phyloP scores from a whole-genome alignment of 2,113 vertebrate genomes.

The Rhegmatorhina hoffmannsi region DNA sequence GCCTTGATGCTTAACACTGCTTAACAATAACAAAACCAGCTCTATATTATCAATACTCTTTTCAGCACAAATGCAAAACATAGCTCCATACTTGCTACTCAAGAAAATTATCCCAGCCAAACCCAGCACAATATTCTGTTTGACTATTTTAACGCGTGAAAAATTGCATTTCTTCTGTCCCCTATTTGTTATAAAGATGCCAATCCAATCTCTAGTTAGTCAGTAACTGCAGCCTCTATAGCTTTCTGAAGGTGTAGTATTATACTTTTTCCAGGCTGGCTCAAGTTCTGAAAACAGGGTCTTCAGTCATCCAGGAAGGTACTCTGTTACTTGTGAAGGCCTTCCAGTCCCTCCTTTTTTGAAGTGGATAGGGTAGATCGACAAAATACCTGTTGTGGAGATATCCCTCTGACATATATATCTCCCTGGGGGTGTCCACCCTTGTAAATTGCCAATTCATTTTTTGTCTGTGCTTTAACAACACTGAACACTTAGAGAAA shows the following conservation, averaged over 20 bases:
- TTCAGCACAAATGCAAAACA: neutral
- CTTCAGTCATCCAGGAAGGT: neutral
- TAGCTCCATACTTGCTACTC: neutral
- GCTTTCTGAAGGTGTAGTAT: neutral
- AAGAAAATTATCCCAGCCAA: neutral
- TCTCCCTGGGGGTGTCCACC: neutral
- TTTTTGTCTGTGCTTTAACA: neutral
- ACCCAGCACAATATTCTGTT: neutral
- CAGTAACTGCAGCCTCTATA: neutral
- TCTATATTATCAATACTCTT: neutral
- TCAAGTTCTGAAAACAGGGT: neutral
- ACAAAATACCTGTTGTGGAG: neutral
- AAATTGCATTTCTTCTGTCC: neutral
- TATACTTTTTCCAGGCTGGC: neutral
- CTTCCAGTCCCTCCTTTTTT: neutral
- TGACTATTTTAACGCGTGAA: neutral
- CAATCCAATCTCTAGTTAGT: neutral
- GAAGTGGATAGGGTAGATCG: neutral
- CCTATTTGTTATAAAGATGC: neutral
- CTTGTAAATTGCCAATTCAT: neutral
- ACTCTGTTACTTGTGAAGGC: neutral
- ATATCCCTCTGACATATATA: rapidly evolving
- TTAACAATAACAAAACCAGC: neutral
- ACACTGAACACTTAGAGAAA: neutral
- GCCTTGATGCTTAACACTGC: neutral